These are phyloP conservation scores for Coregonus clupeaformis DNA, from an alignment of 2,113 vertebrate genomes.

Conservation along the genomic window DNA sequence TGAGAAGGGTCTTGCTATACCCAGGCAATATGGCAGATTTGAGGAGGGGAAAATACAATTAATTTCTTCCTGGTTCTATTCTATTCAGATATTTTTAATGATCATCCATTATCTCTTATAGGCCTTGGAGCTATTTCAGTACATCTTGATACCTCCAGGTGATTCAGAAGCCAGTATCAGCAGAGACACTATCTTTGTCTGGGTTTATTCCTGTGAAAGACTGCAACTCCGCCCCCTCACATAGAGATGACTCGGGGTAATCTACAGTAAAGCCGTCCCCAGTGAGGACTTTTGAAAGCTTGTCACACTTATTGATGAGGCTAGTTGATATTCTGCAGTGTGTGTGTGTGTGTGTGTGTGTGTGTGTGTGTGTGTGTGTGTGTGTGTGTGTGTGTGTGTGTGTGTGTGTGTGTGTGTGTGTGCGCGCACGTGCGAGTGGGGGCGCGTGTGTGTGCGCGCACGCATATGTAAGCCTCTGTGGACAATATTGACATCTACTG, in stretches of 20 bases:
- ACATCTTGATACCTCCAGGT: constrained; percentile 22
- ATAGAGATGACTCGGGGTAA: constrained; percentile 27
- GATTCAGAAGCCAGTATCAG: constrained; percentile 44
- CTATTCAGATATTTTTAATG: constrained; percentile 4
- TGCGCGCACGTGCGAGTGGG: not conserved
- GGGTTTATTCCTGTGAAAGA: constrained; percentile 6
- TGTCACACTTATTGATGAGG: constrained; percentile 61
- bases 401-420: not conserved
- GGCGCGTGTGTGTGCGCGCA: not conserved
- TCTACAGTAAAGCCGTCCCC: constrained; percentile 30
- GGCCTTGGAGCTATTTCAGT: constrained; percentile 30
- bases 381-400: not conserved
- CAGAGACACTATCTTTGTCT: constrained; percentile 21
- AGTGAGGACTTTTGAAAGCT: constrained; percentile 53
- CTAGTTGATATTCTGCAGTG: constrained; percentile 47
- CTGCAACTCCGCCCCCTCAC: not conserved
- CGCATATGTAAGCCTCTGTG: constrained; percentile 1
- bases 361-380: too few relatives aligned
- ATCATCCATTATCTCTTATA: constrained; percentile 44
- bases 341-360: not conserved
- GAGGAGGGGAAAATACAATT: constrained; percentile 18
- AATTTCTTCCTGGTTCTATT: constrained; percentile 39
- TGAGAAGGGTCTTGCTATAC: constrained; percentile 20
- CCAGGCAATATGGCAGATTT: constrained; percentile 46
- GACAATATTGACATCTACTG: constrained; percentile 74